A percentile compares a stretch with the other conserved stretches of the same genome.
phyloP scores from a whole-genome alignment of 2,888 invertebrate genomes.

The Ormia ochracea region DNA sequence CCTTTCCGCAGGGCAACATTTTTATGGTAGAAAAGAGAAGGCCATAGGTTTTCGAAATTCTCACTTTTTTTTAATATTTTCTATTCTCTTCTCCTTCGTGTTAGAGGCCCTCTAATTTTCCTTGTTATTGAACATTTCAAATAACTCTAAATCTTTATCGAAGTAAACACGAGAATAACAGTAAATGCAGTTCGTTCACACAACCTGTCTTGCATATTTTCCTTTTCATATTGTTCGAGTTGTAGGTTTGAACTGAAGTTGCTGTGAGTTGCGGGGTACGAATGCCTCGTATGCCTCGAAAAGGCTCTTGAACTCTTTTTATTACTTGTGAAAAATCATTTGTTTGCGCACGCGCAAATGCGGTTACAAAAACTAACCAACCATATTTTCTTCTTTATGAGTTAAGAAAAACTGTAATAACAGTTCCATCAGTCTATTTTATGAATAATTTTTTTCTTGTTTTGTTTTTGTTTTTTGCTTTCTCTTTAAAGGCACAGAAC shows the following conservation, averaged over 20 bases:
- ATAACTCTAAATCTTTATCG: not conserved
- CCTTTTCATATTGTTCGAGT: not conserved
- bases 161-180: not conserved
- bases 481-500: not conserved
- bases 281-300: conserved; percentile 23
- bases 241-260: not conserved
- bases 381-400: conserved; percentile 24
- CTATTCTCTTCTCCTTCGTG: too few relatives aligned
- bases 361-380: conserved; percentile 10
- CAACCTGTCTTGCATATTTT: not conserved
- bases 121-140: conserved; percentile 29
- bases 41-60: too few relatives aligned
- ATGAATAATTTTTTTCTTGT: not conserved
- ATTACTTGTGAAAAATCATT: conserved; percentile 49
- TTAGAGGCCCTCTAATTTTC: conserved; percentile 36
- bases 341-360: conserved; percentile 53
- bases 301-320: conserved; percentile 55
- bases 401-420: not conserved
- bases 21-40: too few relatives aligned
- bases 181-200: not conserved
- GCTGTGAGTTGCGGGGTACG: not conserved
- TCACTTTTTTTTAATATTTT: too few relatives aligned
- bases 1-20: too few relatives aligned
- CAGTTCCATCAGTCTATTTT: not conserved
- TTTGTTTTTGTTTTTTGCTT: not conserved